Conservation (phyloP, 2,888 invertebrate genomes). For the Teinopalpus imperialis region DNA sequence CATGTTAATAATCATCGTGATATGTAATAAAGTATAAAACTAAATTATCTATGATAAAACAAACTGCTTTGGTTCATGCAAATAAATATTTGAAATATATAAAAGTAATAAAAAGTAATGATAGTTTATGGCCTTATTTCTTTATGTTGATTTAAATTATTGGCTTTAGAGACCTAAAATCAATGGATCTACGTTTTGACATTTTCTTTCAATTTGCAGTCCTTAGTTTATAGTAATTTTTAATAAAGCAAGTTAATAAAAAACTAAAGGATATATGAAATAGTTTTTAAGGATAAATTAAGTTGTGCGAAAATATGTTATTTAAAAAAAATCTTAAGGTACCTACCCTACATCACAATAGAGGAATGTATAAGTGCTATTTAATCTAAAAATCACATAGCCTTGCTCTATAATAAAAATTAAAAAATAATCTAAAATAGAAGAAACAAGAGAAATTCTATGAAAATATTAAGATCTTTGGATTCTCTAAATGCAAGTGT, state of each 20-base stretch:
- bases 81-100: too few relatives aligned
- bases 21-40: constrained; percentile 1
- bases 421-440: constrained; percentile 39
- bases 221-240: too few relatives aligned
- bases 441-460: constrained; percentile 43
- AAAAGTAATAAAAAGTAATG: too few relatives aligned
- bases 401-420: constrained; percentile 52
- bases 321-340: constrained; percentile 42
- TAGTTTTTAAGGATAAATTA: constrained; percentile 2
- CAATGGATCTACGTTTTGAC: too few relatives aligned
- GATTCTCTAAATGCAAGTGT: constrained; percentile 56
- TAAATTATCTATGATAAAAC: not conserved
- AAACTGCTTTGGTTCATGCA: constrained; percentile 19
- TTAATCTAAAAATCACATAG: constrained; percentile 76
- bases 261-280: not conserved
- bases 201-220: too few relatives aligned
- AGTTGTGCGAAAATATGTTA: constrained; percentile 23
- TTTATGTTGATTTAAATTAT: constrained; percentile 7
- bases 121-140: not conserved
- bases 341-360: constrained; percentile 70
- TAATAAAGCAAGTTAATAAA: too few relatives aligned
- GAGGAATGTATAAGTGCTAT: constrained; percentile 74
- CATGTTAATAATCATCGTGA: too few relatives aligned
- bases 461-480: constrained; percentile 57
- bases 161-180: too few relatives aligned